These are phyloP conservation scores for Eueides isabella DNA, from an alignment of 1,140 invertebrate genomes.

Conservation along the genomic window DNA sequence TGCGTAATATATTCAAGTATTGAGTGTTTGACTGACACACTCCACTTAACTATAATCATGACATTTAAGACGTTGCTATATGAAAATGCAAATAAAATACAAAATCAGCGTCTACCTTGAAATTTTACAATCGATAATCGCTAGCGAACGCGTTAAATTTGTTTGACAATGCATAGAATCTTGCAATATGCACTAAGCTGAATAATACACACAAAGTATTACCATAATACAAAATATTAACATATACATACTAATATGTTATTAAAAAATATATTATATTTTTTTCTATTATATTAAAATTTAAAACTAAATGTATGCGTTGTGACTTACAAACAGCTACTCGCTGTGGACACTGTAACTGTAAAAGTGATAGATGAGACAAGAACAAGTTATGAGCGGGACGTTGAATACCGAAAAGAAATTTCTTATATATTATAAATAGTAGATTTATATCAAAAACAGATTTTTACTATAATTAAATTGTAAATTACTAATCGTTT, in stretches of 20 bases:
- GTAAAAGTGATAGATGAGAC: no score
- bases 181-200: neutral
- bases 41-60: conserved; percentile 23
- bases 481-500: neutral
- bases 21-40: conserved; percentile 20
- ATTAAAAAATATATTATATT: no score
- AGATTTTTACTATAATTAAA: neutral
- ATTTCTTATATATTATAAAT: no score
- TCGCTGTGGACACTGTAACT: no score
- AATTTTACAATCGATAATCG: conserved; percentile 7
- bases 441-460: no score
- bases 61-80: conserved; percentile 20
- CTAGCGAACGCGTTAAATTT: neutral
- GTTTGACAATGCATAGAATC: conserved; percentile 1
- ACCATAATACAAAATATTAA: no score
- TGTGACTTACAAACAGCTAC: no score
- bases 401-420: no score
- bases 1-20: conserved; percentile 12
- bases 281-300: no score
- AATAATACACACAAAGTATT: neutral
- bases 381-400: no score
- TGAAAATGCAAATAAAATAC: conserved; percentile 26
- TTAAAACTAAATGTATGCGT: no score
- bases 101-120: conserved; percentile 7
- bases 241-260: no score